Percentiles rank a stretch among this genome's conserved stretches.
Evolutionary conservation across 2,888 invertebrate genomes (phyloP).

Genomic region (Lasioglossum oenotherae): DNA sequence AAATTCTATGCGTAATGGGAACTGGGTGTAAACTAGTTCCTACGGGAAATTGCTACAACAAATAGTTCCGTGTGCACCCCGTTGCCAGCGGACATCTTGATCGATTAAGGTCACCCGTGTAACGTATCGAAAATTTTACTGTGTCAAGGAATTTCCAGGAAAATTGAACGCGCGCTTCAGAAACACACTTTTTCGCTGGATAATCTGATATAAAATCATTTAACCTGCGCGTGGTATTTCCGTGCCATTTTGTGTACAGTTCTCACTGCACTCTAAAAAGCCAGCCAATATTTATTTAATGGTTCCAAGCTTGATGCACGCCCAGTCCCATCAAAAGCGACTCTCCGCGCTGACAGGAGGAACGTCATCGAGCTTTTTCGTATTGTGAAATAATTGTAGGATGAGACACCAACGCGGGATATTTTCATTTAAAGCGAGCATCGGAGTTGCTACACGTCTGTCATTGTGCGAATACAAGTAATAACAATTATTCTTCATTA

Average conservation of each 20-base stretch:
- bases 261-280: not conserved
- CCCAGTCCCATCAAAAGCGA: not conserved
- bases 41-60: conserved; percentile 25
- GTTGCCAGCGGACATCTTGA: conserved; percentile 12
- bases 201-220: not conserved
- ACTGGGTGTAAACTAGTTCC: conserved; percentile 34
- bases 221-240: not conserved
- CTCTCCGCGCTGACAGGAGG: not conserved
- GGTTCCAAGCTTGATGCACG: not conserved
- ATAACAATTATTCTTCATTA: not conserved
- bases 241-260: not conserved
- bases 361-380: not conserved
- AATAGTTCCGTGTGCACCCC: conserved; percentile 8
- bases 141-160: not conserved
- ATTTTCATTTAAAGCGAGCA: not conserved
- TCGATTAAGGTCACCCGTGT: conserved; percentile 1
- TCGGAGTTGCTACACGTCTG: not conserved
- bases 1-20: conserved; percentile 19
- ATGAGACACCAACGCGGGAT: not conserved
- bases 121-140: conserved; percentile 19
- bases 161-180: not conserved
- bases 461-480: not conserved
- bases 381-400: not conserved
- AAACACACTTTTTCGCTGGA: not conserved
- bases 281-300: not conserved